phyloP scores from a whole-genome alignment of 2,797 vertebrate genomes.

The Micropoecilia bifurca region DNA sequence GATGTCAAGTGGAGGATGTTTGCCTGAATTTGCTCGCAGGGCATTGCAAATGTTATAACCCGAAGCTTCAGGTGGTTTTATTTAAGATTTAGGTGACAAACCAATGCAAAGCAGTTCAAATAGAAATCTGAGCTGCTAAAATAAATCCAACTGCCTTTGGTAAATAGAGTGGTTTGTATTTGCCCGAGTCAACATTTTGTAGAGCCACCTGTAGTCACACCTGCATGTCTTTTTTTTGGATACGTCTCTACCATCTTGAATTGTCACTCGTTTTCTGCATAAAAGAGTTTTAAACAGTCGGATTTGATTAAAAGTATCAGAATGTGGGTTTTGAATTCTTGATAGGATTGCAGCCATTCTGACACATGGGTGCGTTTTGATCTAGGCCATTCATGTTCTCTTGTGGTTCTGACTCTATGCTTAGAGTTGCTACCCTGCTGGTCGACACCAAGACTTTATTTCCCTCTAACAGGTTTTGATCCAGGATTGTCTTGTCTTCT shows the following conservation, averaged over 20 bases:
- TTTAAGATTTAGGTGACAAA: neutral
- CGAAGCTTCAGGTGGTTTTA: neutral
- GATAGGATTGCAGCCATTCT: neutral
- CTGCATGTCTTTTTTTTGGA: neutral
- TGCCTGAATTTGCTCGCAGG: neutral
- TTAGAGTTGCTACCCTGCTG: neutral
- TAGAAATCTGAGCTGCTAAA: neutral
- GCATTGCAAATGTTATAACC: neutral
- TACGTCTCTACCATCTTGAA: neutral
- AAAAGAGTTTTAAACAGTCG: neutral
- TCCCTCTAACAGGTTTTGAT: no score
- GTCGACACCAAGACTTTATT: neutral
- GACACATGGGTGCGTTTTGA: neutral
- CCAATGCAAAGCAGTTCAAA: neutral
- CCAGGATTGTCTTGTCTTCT: no score
- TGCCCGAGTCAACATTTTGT: neutral
- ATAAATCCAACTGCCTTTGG: neutral
- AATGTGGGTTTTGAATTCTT: neutral
- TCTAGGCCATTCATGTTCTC: neutral
- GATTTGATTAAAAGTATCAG: neutral
- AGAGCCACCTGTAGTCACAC: neutral
- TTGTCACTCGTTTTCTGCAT: neutral
- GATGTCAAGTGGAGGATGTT: neutral
- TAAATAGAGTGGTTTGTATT: neutral
- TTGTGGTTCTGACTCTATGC: neutral